Evolutionary conservation across 1,140 invertebrate species (phyloP), one percentile per base, ranked within the genome.

Genomic region (Diorhabda sublineata): DNA sequence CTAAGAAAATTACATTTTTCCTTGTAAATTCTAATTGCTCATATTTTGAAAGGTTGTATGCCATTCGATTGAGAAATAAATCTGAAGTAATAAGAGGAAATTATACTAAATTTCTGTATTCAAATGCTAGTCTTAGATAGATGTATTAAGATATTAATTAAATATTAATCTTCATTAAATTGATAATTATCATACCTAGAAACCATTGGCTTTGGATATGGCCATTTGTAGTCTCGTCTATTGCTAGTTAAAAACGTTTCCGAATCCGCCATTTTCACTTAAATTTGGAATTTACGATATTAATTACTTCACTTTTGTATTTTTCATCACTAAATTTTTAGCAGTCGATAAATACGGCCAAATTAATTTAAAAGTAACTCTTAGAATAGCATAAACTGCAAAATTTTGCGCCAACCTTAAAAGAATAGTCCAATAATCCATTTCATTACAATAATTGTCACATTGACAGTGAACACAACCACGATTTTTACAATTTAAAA

Each of bases 211-310:
- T 86, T 84, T 47, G 82, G 77, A 77, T 84, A 84, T 0, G 86
- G 85, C 85, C 86, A 88, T 73, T 81, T 81, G 71, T 81, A 87
- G 68, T 87, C 85, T 63, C 80, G 80, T 44, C 81, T 82, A 58
- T 76, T 81, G 9, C 78, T 80, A 5, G 83, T 83, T 11, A 78
- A 73, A 70, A 87, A 87, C 78, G 78, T 75, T 67, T 78, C 72
- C 47, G 69, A 74, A 41, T 70, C 73, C 63, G n/a, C 58, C 69
- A 65, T 63, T 52, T 68, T 43, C 5, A 59, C 44, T 42, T 65
- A 61, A 45, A 71, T 26, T 62, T 65, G 42, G n/a, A 68, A 60
- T 68, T 62, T 62, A 8, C 59, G 11, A 41, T 26, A 61, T 59
- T 11, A 41, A 42, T 65, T 61, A 4, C 64, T 57, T 61, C 59